phyloP scores from a whole-genome alignment of 2,113 vertebrate genomes.

The human (Homo sapiens) region DNA sequence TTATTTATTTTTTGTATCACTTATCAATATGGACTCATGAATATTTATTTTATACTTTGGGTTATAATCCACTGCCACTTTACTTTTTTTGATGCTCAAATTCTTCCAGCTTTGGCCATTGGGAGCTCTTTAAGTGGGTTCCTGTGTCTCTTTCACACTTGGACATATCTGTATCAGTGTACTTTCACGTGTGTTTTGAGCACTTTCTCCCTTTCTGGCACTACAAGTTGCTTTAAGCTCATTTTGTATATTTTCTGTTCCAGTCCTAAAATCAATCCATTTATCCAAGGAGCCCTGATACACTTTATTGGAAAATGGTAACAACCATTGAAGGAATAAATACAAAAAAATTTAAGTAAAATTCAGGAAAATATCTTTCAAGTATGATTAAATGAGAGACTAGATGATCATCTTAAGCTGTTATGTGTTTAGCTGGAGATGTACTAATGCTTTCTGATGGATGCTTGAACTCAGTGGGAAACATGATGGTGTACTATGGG shows the following conservation, averaged over 20 bases:
- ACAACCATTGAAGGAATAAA: background rate
- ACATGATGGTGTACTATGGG: background rate
- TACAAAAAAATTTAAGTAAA: background rate
- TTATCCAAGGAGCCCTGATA: background rate
- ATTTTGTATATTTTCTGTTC: background rate
- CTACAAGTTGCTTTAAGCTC: background rate
- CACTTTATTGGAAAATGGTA: background rate
- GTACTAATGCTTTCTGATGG: background rate
- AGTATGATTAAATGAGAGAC: background rate
- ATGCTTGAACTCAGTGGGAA: background rate
- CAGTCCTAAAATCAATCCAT: background rate
- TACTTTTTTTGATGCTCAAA: background rate
- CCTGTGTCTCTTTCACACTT: background rate
- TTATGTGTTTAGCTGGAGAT: background rate
- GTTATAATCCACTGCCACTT: background rate
- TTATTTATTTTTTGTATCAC: background rate
- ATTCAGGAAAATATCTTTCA: background rate
- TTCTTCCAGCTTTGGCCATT: background rate
- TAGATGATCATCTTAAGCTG: background rate
- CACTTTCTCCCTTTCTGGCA: background rate
- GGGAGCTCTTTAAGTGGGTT: background rate
- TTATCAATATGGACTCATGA: background rate
- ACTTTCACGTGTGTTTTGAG: background rate
- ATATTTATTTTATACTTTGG: conserved; percentile 23
- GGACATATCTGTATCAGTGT: background rate